These are phyloP conservation scores for Aphelocoma coerulescens DNA, from an alignment of 2,113 vertebrate species.

Conservation along the genomic window DNA sequence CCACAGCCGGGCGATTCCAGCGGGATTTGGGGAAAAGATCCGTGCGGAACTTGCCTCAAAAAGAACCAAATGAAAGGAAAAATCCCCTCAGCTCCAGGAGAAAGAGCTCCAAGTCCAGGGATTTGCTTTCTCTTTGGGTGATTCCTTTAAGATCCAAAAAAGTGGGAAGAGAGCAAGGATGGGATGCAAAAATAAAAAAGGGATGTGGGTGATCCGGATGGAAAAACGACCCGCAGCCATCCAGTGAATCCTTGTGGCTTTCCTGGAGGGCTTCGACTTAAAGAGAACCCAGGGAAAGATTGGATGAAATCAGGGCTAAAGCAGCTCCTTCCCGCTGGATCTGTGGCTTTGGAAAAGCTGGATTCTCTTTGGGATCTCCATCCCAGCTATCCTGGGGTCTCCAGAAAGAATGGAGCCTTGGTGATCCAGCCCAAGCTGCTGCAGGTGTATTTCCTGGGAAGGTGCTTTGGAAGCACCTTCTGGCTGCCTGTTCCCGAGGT, in stretches of 20 bases:
- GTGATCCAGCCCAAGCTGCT: background rate
- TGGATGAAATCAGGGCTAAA: background rate
- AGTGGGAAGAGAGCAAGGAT: background rate
- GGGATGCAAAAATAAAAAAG: background rate
- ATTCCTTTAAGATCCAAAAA: background rate
- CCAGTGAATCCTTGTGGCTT: background rate
- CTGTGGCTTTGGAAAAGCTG: background rate
- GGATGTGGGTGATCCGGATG: background rate
- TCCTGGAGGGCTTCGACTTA: background rate
- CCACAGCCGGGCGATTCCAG: background rate
- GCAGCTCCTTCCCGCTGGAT: background rate
- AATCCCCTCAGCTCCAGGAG: background rate
- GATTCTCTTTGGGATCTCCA: background rate
- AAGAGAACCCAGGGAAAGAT: background rate
- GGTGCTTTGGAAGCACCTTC: background rate
- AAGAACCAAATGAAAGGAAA: rapidly evolving
- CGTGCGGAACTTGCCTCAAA: background rate
- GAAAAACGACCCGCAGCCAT: background rate
- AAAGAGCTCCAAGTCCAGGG: background rate
- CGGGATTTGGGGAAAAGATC: background rate
- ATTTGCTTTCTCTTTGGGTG: background rate
- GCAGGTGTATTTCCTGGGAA: background rate
- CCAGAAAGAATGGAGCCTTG: background rate
- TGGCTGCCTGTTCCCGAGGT: rapidly evolving
- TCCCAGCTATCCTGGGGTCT: background rate